Conservation (phyloP, 2,888 invertebrate genomes). For the Monopis laevigella region DNA sequence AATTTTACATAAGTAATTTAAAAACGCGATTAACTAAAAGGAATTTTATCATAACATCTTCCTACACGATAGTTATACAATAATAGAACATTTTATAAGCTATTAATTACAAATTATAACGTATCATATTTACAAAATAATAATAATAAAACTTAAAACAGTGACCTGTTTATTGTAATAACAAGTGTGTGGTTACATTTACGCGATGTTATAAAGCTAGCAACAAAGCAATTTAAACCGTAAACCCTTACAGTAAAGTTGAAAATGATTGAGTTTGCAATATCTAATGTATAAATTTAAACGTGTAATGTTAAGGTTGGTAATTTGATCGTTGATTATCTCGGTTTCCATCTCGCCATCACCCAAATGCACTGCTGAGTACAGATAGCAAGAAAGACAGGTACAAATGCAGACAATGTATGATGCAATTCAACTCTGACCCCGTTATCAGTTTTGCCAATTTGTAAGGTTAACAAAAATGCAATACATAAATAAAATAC, state of each 20-base stretch:
- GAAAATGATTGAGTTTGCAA: neutral
- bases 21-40: too few relatives aligned
- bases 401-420: neutral
- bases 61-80: too few relatives aligned
- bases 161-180: constrained; percentile 6
- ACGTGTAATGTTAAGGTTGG: constrained; percentile 18
- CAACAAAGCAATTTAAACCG: too few relatives aligned
- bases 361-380: constrained; percentile 23
- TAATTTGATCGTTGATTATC: constrained; percentile 51
- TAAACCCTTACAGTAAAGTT: too few relatives aligned
- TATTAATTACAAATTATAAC: constrained; percentile 2
- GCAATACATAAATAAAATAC: neutral
- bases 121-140: neutral
- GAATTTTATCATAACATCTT: too few relatives aligned
- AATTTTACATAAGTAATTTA: too few relatives aligned
- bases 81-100: too few relatives aligned
- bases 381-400: constrained; percentile 6
- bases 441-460: too few relatives aligned
- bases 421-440: constrained; percentile 7
- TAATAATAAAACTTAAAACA: constrained; percentile 1
- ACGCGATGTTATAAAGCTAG: too few relatives aligned
- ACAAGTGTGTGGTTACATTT: too few relatives aligned
- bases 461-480: neutral
- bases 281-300: too few relatives aligned
- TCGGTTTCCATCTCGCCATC: constrained; percentile 30